Evolutionary conservation across 2,888 invertebrate genomes (phyloP), one percentile per base, ranked within the genome.

Genomic region (Erpobdella octoculata): DNA sequence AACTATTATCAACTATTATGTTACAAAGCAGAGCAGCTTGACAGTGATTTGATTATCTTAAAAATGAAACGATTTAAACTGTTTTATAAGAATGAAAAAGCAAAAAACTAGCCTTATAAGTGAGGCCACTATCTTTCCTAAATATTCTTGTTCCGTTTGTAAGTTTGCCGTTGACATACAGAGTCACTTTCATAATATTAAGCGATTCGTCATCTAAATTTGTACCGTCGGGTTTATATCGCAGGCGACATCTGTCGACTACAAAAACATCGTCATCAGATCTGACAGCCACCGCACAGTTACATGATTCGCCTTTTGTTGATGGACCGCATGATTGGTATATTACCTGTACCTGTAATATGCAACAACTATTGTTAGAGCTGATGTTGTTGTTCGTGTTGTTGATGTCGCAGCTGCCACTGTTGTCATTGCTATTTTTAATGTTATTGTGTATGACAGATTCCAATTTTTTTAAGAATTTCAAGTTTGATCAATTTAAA

Each of bases 221-320:
- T 33, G 41, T 1, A n/a, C 62, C 53, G 62, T 37, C 33, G 37
- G n/a, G 58, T n/a, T n/a, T n/a, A n/a, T n/a, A n/a, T 48, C 25
- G 28, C 33, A 37, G 36, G 18, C 74, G 69, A 66, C 76, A 76
- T 5, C 71, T 59, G 64, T 76, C 73, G 9, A 76, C 70, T 36
- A 76, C 73, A n/a, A 76, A 46, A 2, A 76, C 75, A 46, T 76
- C 76, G n/a, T 76, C 76, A 5, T 73, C 74, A 2, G 75, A 74
- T 28, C 65, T 46, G 8, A 76, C 73, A 6, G 76, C 76, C 28
- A 75, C 76, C 2, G 71, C 76, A 41, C 76, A 76, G 36, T 70
- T 76, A 64, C 76, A 76, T 1, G 76, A 74, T 59, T 59, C 66
- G 0, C 71, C 75, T 3, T 48, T 35, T 1, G 33, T 58, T 1